Conservation (phyloP, 2,797 vertebrate genomes). For the Argya squamiceps region DNA sequence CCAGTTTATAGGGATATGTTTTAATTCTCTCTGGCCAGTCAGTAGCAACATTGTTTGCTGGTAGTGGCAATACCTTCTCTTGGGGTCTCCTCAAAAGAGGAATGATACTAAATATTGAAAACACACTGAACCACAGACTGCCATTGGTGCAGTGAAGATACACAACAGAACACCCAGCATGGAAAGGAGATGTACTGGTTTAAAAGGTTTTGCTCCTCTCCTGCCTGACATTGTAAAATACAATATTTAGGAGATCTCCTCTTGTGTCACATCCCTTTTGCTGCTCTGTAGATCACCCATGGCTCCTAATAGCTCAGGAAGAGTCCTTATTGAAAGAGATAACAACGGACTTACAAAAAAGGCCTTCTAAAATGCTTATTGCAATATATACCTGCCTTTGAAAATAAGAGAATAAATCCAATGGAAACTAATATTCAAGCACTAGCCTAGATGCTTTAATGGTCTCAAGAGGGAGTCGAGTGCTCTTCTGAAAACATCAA, state of each 20-base stretch:
- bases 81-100: neutral
- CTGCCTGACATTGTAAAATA: neutral
- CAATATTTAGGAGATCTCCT: neutral
- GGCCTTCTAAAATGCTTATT: neutral
- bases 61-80: conserved; percentile 36
- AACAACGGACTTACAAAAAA: neutral
- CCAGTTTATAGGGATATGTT: conserved; percentile 54
- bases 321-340: neutral
- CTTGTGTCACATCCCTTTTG: neutral
- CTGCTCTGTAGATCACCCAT: neutral
- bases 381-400: neutral
- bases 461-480: neutral
- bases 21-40: conserved; percentile 53
- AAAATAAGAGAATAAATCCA: neutral
- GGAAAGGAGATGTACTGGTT: neutral
- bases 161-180: neutral
- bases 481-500: neutral
- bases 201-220: neutral
- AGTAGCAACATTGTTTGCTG: neutral
- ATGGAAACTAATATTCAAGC: neutral
- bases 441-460: neutral
- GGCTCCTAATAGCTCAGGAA: neutral
- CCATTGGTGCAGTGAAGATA: neutral
- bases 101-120: conserved; percentile 56
- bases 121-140: conserved; percentile 20